phyloP scores from a whole-genome alignment of 2,113 vertebrate genomes.

The Indri indri region DNA sequence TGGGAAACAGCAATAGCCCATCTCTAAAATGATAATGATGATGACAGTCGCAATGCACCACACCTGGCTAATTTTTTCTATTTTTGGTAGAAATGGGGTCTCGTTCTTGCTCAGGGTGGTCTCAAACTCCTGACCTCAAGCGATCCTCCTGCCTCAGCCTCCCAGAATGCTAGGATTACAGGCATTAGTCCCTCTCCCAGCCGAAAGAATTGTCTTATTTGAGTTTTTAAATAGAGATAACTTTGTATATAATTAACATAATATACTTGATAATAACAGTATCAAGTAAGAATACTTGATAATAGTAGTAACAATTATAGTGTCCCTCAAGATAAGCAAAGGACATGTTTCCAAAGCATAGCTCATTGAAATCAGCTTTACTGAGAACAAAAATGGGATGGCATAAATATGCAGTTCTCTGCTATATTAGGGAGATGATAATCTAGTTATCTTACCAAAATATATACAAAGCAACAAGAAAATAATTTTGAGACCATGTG shows the following conservation, averaged over 20 bases:
- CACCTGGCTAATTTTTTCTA: no score
- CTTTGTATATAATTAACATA: neutral
- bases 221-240: constrained; percentile 13
- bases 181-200: no score
- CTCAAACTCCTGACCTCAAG: no score
- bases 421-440: neutral
- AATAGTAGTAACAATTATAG: neutral
- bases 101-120: no score
- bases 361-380: neutral
- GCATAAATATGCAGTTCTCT: neutral
- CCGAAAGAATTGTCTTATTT: neutral
- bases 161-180: no score
- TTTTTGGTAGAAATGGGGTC: no score
- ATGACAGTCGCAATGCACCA: no score
- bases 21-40: no score
- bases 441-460: neutral
- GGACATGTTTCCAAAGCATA: neutral
- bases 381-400: neutral
- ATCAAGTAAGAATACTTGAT: neutral
- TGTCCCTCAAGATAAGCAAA: neutral
- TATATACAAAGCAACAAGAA: neutral
- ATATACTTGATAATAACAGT: neutral
- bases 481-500: neutral
- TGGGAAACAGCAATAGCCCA: no score
- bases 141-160: no score